Evolutionary conservation across 2,797 vertebrate genomes (phyloP), one percentile per base, ranked within the genome.

Genomic region (Paguma larvata): DNA sequence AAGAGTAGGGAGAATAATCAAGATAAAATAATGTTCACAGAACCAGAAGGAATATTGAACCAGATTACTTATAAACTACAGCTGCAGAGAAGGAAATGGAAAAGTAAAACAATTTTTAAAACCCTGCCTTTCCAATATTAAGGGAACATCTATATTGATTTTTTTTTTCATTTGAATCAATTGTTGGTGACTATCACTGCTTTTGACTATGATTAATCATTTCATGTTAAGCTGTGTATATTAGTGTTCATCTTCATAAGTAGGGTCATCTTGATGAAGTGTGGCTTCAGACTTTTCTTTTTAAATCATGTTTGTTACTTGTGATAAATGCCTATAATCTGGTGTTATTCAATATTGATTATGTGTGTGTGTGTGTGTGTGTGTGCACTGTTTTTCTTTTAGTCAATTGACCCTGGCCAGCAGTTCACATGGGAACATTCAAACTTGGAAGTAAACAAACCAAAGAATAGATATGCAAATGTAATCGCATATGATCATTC

Each of bases 361-460:
- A 4, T 70, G 67, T 91, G 92, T 97, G 88, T 75, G 6, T 65
- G 32, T 89, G 91, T 96, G 41, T 32, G 8, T 89, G 93, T 96
- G 41, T 65, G 32, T 89, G 93, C 96, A 34, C 89, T 85, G 89
- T 98, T 97, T 97, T 98, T 97, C 88, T 97, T 97, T 99, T 98
- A 15, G 99, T 99, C 99, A 82, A 99, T 99, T 97, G 99, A 99
- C 98, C 99, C 99, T 1, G 99, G 99, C 70, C 99, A 99, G 98
- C 99, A 99, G 98, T 99, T 99, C 98, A 99, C 99, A 4, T 99
- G 99, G 99, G 99, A 99, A 77, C 99, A 99, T 97, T 99, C 99
- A 77, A 99, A 99, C 99, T 98, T 99, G 99, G 99, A 99, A 99
- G 99, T 99, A 98, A 99, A 99, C 99, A 99, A 99, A 99, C 99